Evolutionary conservation across 2,797 vertebrate species (phyloP), one percentile per base, ranked within the genome.

Genomic region (Epinephelus awoara): DNA sequence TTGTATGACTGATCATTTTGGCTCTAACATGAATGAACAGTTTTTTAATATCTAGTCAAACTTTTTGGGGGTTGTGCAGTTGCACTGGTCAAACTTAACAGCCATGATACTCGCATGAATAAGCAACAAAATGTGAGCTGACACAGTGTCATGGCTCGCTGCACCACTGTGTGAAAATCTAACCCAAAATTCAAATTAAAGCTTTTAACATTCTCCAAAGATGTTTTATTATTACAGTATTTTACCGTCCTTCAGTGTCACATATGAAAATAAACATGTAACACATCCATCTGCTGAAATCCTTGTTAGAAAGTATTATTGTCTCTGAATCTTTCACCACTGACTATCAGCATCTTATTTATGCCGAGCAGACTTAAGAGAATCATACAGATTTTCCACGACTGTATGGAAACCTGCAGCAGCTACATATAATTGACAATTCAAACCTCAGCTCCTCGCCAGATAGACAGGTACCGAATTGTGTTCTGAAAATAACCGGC

Each of bases 401-500:
- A 17, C 61, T 12, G 54, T 13, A 46, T 78, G 9, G 9, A 38
- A 75, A 62, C 29, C 61, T 55, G 68, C 63, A 69, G 66, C 46
- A 63, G 62, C n/a, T 46, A 23, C 68, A n/a, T 68, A 18, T 71
- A 79, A 82, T 19, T 79, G 83, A 88, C 81, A 75, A 79, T 77
- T 79, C 72, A 82, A 83, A 89, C 70, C 75, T 21, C 0, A 34
- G 56, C 54, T 56, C 19, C 12, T 61, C 2, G 0, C 10, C 78
- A 85, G 75, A 63, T 66, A 79, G 84, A 83, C 83, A 90, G 82
- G 84, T 86, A 72, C 44, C 7, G 29, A 51, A 73, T 42, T 17
- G 74, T 52, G 65, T 84, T 85, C 88, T 82, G 85, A 82, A 93
- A 91, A 92, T 88, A 91, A 86, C 82, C 54, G 42, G 49, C 82